phyloP scores from a whole-genome alignment of 2,113 vertebrate genomes.

The Rostratula benghalensis region DNA sequence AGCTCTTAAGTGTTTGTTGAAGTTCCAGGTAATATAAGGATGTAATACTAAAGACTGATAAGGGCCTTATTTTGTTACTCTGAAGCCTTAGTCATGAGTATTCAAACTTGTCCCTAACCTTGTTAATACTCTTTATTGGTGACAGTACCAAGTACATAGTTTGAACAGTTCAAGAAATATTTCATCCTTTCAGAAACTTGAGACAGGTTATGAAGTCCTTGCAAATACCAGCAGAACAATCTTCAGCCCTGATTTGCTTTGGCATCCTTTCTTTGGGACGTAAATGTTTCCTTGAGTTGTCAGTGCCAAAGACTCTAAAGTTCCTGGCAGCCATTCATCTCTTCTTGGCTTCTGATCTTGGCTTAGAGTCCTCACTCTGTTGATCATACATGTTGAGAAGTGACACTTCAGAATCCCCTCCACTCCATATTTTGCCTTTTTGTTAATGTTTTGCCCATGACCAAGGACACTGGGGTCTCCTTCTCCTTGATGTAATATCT shows the following conservation, averaged over 20 bases:
- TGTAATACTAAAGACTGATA: not conserved
- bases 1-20: not conserved
- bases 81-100: not conserved
- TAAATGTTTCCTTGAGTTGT: not conserved
- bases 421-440: not conserved
- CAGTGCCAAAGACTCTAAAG: not conserved
- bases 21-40: not conserved
- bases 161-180: not conserved
- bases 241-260: not conserved
- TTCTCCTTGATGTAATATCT: not conserved
- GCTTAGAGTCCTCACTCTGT: not conserved
- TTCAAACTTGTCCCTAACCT: not conserved
- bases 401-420: not conserved
- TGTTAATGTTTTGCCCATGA: not conserved
- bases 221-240: not conserved
- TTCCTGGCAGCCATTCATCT: conserved; percentile 24
- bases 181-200: not conserved
- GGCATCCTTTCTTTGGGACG: not conserved
- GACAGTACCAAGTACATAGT: not conserved
- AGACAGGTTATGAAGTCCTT: not conserved
- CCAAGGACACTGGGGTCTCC: not conserved
- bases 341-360: not conserved
- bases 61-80: not conserved
- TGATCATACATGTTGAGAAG: not conserved
- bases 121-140: not conserved